Evolutionary conservation across 2,113 vertebrate species (phyloP).

Genomic region (Xerus inauris): DNA sequence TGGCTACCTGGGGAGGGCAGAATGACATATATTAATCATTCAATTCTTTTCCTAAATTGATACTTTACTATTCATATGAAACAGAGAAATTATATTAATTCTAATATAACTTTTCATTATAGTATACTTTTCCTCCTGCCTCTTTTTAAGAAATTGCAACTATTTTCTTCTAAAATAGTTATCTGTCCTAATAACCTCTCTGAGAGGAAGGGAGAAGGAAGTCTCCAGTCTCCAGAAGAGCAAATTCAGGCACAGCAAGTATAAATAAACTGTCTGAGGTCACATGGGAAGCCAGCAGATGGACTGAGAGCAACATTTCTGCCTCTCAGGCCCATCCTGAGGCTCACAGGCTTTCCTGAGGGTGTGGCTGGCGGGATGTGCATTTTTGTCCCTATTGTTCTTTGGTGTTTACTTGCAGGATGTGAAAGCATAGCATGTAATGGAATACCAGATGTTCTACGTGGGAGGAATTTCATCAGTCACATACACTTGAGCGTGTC

Average conservation of each 20-base stretch:
- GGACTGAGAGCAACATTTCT: background rate
- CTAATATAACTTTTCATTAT: background rate
- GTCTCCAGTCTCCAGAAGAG: background rate
- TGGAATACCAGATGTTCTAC: conserved; percentile 55
- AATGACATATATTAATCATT: background rate
- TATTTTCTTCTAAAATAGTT: background rate
- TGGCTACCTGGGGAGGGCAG: background rate
- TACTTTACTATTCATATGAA: background rate
- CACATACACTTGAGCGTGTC: background rate
- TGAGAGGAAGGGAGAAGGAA: background rate
- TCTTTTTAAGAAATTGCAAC: background rate
- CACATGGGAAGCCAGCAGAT: background rate
- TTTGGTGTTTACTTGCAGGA: conserved; percentile 69
- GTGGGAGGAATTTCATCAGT: conserved; percentile 57
- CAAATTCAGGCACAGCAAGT: background rate
- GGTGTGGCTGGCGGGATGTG: background rate
- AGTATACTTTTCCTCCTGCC: background rate
- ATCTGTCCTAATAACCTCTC: background rate
- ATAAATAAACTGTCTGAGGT: background rate
- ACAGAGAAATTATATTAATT: background rate
- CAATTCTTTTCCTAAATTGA: background rate
- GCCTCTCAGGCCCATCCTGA: too few relatives aligned
- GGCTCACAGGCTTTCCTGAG: conserved; percentile 42
- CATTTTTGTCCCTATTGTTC: conserved; percentile 65
- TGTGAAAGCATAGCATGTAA: conserved; percentile 33